These are phyloP conservation scores for Hemaris fuciformis DNA, from an alignment of 2,888 invertebrate species.

Conservation along the genomic window DNA sequence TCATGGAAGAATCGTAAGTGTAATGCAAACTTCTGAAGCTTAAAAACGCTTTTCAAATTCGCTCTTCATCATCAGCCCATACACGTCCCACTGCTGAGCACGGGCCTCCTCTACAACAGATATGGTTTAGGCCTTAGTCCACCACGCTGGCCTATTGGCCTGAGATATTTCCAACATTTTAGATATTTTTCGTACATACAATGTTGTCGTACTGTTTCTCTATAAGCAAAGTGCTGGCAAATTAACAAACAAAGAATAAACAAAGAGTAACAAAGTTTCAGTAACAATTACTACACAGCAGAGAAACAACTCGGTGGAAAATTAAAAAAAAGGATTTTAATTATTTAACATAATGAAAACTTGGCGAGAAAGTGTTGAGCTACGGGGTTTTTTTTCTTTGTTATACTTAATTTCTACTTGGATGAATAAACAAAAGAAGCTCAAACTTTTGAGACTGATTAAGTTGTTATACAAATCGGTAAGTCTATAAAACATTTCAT, in stretches of 20 bases:
- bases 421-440: conserved; percentile 3
- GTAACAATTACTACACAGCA: not conserved
- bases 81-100: too few species aligned
- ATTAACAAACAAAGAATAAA: conserved; percentile 5
- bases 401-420: not conserved
- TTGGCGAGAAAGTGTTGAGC: not conserved
- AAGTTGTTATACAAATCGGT: not conserved
- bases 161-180: too few species aligned
- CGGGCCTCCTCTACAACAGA: too few species aligned
- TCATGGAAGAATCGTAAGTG: too few species aligned
- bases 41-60: too few species aligned
- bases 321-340: not conserved
- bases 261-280: conserved; percentile 14
- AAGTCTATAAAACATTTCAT: not conserved
- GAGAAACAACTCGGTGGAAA: not conserved
- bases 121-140: too few species aligned
- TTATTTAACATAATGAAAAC: conserved; percentile 1
- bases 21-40: too few species aligned
- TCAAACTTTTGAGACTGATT: not conserved
- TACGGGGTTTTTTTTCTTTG: not conserved
- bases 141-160: too few species aligned
- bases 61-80: too few species aligned
- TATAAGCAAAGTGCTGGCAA: not conserved
- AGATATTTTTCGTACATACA: not conserved
- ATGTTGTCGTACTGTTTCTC: not conserved